These are phyloP conservation scores for Zygogramma bicolorata DNA, from an alignment of 2,888 invertebrate species.

Conservation along the genomic window DNA sequence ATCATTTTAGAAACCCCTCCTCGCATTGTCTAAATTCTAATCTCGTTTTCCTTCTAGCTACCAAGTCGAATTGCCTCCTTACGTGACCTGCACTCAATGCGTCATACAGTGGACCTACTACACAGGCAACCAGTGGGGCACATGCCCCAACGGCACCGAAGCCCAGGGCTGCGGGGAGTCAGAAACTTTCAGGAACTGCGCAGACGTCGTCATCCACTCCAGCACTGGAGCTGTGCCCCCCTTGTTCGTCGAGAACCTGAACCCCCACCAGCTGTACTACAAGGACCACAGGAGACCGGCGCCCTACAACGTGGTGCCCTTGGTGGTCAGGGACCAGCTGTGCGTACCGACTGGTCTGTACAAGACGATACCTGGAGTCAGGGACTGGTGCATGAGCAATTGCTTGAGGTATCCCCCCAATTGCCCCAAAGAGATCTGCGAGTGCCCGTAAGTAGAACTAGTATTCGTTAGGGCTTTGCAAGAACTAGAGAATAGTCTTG, in stretches of 20 bases:
- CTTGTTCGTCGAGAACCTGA: slow-evolving; percentile 78
- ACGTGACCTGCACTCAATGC: slow-evolving; percentile 88
- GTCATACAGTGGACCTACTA: slow-evolving; percentile 95
- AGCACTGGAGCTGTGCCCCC: slow-evolving; percentile 81
- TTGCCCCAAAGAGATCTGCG: slow-evolving; percentile 81
- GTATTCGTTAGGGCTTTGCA: not conserved
- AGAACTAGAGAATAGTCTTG: not conserved
- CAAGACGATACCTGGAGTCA: slow-evolving; percentile 80
- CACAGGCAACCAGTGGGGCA: slow-evolving; percentile 95
- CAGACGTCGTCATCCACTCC: slow-evolving; percentile 85
- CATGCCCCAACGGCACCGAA: slow-evolving; percentile 86
- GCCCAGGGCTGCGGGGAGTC: slow-evolving; percentile 91
- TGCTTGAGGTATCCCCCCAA: slow-evolving; percentile 89
- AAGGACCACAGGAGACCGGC: slow-evolving; percentile 76
- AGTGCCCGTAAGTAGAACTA: slow-evolving; percentile 84
- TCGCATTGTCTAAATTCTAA: no score
- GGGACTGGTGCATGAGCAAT: slow-evolving; percentile 87
- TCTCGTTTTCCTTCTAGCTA: no score
- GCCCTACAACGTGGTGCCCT: slow-evolving; percentile 76
- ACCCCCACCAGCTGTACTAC: slow-evolving; percentile 84
- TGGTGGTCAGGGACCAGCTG: slow-evolving; percentile 85
- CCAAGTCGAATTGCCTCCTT: slow-evolving; percentile 82
- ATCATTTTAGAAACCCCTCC: no score
- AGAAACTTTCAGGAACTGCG: slow-evolving; percentile 92
- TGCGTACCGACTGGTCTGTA: slow-evolving; percentile 78